Base-by-base conservation (phyloP, 2,797 vertebrate genomes). In the Sarcophilus harrisii region DNA sequence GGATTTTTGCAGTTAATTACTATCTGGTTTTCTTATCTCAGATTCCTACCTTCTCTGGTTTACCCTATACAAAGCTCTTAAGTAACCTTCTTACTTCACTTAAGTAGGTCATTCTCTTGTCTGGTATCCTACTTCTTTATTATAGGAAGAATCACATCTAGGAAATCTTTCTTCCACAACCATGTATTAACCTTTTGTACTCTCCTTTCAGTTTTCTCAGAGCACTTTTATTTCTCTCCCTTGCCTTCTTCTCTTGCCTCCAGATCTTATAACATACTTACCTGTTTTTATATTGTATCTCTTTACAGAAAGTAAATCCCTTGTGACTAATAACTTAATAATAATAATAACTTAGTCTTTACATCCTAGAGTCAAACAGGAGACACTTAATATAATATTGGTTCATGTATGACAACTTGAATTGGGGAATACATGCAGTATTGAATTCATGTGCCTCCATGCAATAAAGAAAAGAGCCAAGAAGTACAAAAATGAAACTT, bases 401-500 rank as follows among this genome's bases (percentile, higher is more conserved):
- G n/a, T 81, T 81, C 38, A 81, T 3, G 8, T 24, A 81, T 81
- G 18, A 45, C 45, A 52, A 81, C 66, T 45, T 81, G 30, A 81
- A 24, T 32, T 45, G 66, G 66, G 21, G n/a, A 81, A 45, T 81
- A 21, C 21, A 81, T 38, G 45, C 6, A 73, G n/a, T 18, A 38
- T 8, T 38, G 32, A 4, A 38, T 38, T 73, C 38, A 73, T n/a
- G 32, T 0, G 0, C 2, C 18, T 81, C 24, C 3, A 24, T 45
- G 2, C 6, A 58, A 57, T 28, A 95, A 93, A 81, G 92, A 94
- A 52, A 52, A 52, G 52, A 49, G 52, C 57, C 90, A 66, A 52
- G 62, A 96, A 94, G 55, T 21, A 30, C 8, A 58, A 49, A 73
- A 93, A 11, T 90, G 30, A 90, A 92, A 94, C 38, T 93, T 52